Evolutionary conservation across 2,888 invertebrate species (phyloP).

Genomic region (Luperina testacea): DNA sequence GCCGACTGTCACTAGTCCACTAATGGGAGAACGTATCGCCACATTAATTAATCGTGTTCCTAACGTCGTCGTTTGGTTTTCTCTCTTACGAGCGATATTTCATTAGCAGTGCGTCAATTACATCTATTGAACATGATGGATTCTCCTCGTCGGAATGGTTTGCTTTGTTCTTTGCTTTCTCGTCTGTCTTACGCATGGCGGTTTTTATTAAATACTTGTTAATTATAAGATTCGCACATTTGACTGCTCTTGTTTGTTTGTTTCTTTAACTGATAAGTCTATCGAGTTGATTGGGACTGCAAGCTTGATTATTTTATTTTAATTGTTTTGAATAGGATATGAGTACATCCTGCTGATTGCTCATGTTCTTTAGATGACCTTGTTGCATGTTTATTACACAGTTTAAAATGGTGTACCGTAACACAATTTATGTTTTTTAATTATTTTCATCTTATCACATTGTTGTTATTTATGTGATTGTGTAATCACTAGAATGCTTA

Average conservation of each 20-base stretch:
- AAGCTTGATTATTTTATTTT: slow-evolving; percentile 11
- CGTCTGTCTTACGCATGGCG: slow-evolving; percentile 51
- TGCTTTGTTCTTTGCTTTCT: slow-evolving; percentile 64
- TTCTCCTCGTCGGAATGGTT: slow-evolving; percentile 63
- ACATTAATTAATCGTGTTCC: slow-evolving; percentile 72
- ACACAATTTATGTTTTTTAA: not conserved
- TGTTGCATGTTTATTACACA: not conserved
- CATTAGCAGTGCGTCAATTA: slow-evolving; percentile 69
- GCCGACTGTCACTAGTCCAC: slow-evolving; percentile 70
- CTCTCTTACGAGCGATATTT: slow-evolving; percentile 68
- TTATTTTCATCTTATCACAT: slow-evolving; percentile 16
- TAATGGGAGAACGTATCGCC: slow-evolving; percentile 67
- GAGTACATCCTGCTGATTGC: not conserved
- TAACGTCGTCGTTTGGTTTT: slow-evolving; percentile 66
- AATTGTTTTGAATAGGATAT: slow-evolving; percentile 7
- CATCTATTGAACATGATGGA: slow-evolving; percentile 65
- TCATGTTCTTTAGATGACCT: slow-evolving; percentile 8
- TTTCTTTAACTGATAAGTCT: slow-evolving; percentile 28
- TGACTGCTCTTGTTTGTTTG: slow-evolving; percentile 41
- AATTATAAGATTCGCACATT: slow-evolving; percentile 31
- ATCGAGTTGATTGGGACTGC: slow-evolving; percentile 5
- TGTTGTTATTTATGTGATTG: not conserved
- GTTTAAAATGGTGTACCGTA: not conserved
- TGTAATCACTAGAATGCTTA: slow-evolving; percentile 32
- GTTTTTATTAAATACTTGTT: slow-evolving; percentile 30